Evolutionary conservation across 1,140 invertebrate species (phyloP).

Genomic region (Brachystomella parvula): DNA sequence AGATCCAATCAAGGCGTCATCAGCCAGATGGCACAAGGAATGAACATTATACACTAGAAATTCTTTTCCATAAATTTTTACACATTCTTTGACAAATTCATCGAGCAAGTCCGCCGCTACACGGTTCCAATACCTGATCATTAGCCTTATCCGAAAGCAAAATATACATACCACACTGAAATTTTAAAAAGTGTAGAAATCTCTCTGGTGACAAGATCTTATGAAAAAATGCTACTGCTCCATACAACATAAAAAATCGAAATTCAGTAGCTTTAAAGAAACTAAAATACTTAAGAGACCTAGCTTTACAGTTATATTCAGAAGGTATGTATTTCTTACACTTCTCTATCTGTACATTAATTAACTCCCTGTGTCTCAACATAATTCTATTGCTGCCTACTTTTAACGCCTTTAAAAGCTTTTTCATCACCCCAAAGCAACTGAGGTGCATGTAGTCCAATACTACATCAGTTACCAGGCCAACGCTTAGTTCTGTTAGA

Average conservation of each 20-base stretch:
- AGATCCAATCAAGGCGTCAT: slow-evolving; percentile 13
- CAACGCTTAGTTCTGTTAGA: not conserved
- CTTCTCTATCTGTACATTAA: not conserved
- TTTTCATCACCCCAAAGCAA: slow-evolving; percentile 8
- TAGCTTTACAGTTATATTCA: slow-evolving; percentile 1
- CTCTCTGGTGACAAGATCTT: not conserved
- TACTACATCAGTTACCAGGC: not conserved
- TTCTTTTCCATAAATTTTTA: slow-evolving; percentile 2
- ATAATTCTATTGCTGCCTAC: not conserved
- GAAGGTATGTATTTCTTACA: not conserved
- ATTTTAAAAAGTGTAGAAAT: slow-evolving; percentile 6
- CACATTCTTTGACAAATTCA: not conserved
- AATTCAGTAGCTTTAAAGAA: slow-evolving; percentile 13
- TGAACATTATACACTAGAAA: slow-evolving; percentile 13
- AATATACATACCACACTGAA: slow-evolving; percentile 2
- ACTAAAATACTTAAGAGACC: not conserved
- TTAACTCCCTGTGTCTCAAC: not conserved
- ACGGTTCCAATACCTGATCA: not conserved
- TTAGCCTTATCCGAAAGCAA: not conserved
- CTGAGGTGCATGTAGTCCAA: slow-evolving; percentile 13
- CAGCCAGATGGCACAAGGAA: not conserved
- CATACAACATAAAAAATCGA: slow-evolving; percentile 14
- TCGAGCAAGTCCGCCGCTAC: not conserved
- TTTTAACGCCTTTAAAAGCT: not conserved
- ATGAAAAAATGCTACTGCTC: not conserved